These are phyloP conservation scores for Muscicapa striata DNA, from an alignment of 2,797 vertebrate species.

Conservation along the genomic window DNA sequence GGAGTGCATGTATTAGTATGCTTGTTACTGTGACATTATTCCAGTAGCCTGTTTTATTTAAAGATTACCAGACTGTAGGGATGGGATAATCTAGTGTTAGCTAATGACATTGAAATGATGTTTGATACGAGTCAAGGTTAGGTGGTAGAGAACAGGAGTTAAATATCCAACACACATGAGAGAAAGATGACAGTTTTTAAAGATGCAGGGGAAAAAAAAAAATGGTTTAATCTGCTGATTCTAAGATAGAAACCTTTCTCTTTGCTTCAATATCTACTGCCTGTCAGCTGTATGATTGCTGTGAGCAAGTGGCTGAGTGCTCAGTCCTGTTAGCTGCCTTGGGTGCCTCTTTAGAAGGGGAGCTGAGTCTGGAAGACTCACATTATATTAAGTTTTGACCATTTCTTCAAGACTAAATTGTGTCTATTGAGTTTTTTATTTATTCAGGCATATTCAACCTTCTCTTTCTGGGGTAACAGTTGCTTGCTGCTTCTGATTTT, in stretches of 20 bases:
- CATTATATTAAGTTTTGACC: background rate
- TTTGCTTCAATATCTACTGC: background rate
- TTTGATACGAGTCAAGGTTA: background rate
- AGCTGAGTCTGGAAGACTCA: background rate
- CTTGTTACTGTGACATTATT: background rate
- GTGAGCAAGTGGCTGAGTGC: background rate
- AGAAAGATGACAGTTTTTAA: background rate
- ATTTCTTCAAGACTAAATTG: background rate
- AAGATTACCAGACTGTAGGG: background rate
- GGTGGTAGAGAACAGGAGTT: background rate
- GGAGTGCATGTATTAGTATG: background rate
- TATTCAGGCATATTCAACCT: background rate
- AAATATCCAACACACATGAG: background rate
- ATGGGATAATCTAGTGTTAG: constrained; percentile 17
- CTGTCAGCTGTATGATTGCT: background rate
- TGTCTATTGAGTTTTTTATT: background rate
- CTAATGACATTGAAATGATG: background rate
- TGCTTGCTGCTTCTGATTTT: background rate
- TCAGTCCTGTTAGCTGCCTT: background rate
- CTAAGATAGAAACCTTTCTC: background rate
- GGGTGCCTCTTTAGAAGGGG: background rate
- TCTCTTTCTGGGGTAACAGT: background rate
- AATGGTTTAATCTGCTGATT: background rate
- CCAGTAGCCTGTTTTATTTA: background rate
- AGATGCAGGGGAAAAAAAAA: background rate